These are phyloP conservation scores for Caenorhabditis virilis DNA, from an alignment of 2,888 invertebrate genomes.

Conservation along the genomic window DNA sequence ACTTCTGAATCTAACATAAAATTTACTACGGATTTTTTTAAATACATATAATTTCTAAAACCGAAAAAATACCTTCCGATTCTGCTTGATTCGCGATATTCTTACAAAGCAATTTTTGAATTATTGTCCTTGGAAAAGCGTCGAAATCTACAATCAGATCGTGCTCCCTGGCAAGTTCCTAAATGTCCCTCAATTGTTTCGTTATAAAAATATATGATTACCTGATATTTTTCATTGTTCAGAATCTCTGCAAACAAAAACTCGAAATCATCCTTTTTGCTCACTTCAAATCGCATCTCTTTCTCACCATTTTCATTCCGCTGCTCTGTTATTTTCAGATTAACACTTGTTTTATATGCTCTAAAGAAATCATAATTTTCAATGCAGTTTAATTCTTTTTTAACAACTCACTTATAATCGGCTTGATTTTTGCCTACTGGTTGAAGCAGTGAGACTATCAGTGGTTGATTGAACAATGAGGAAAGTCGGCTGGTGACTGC, in stretches of 20 bases:
- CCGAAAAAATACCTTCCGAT: background rate
- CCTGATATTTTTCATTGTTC: slow-evolving; percentile 33
- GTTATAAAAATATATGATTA: background rate
- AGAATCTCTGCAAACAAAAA: slow-evolving; percentile 24
- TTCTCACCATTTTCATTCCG: slow-evolving; percentile 26
- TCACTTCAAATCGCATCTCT: slow-evolving; percentile 30
- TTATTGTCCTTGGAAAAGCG: slow-evolving; percentile 23
- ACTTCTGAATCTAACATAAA: background rate
- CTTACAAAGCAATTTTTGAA: slow-evolving; percentile 21
- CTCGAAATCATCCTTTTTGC: slow-evolving; percentile 26
- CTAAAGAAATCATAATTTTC: slow-evolving; percentile 16
- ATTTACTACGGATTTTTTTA: no score
- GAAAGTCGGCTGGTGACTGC: background rate
- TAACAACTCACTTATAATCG: slow-evolving; percentile 25
- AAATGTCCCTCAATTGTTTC: background rate
- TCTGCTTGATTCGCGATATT: slow-evolving; percentile 9
- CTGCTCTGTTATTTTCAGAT: slow-evolving; percentile 22
- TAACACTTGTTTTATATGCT: slow-evolving; percentile 18
- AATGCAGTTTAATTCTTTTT: background rate
- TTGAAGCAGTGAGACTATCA: slow-evolving; percentile 17
- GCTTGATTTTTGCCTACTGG: slow-evolving; percentile 9
- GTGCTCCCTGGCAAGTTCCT: slow-evolving; percentile 15
- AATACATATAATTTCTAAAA: no score
- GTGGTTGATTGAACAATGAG: slow-evolving; percentile 20
- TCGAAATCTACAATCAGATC: slow-evolving; percentile 34